Evolutionary conservation across 2,113 vertebrate genomes (phyloP), one percentile per base, ranked within the genome.

Genomic region (Brachyhypopomus occidentalis): DNA sequence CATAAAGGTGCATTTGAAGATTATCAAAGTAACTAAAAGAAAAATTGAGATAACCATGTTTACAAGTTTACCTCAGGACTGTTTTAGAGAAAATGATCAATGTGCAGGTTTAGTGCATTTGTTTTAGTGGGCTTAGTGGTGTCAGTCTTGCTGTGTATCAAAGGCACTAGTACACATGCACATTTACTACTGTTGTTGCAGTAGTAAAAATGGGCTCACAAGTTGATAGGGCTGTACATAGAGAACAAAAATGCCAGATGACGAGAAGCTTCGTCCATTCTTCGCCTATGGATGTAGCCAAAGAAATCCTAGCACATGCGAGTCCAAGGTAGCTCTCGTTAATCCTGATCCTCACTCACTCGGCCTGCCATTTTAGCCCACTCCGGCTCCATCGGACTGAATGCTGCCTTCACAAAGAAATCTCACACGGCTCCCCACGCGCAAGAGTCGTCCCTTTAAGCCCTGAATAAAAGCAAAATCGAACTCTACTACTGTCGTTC

Each of bases 371-470:
- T 30, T 45, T 72, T 71, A 79, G 52, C 34, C 56, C 17, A 23
- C 27, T 55, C 55, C 56, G 67, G 58, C 58, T 30, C 77, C 71
- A 66, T 71, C 55, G 45, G 16, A 23, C 23, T 62, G 41, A 72
- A 79, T 30, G 55, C 67, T 76, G 25, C 76, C 66, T 82, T 76
- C 64, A 82, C 55, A 34, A 69, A 45, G 52, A 81, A 76, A 70
- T 34, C 3, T 19, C 64, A 75, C 7, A n/a, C 30, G 22, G 34
- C 5, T 14, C 22, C 63, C 30, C 60, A 23, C 20, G 16, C 34
- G 19, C 5, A 14, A 16, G 25, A 66, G 48, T 2, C n/a, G 59
- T 74, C 45, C n/a, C 38, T 56, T 66, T 41, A 69, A 60, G 60
- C 25, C 23, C 60, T 78, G 62, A 41, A 56, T 78, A 58, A 71